Percentiles rank a stretch among this genome's conserved stretches.
These are phyloP conservation scores for Rousettus madagascariensis DNA, from an alignment of 2,797 vertebrate genomes.

Conservation along the genomic window DNA sequence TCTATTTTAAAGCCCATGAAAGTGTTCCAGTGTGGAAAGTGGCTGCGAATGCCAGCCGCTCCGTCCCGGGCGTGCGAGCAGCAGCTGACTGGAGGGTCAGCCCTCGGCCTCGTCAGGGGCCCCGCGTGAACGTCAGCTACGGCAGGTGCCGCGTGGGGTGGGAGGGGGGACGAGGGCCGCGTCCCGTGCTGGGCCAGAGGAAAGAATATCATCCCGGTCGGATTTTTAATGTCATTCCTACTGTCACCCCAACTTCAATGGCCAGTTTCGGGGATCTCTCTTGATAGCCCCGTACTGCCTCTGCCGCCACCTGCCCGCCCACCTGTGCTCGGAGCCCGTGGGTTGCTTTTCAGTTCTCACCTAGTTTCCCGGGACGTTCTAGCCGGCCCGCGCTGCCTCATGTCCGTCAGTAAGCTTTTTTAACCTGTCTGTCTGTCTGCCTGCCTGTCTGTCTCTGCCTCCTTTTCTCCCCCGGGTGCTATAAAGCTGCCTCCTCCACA, in stretches of 20 bases:
- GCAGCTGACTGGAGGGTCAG: background rate
- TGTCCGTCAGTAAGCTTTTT: background rate
- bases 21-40: background rate
- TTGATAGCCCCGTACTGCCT: background rate
- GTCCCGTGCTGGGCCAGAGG: background rate
- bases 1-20: background rate
- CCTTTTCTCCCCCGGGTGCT: background rate
- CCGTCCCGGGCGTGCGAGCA: background rate
- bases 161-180: background rate
- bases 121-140: background rate
- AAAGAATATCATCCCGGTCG: background rate
- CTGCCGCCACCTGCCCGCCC: background rate
- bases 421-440: background rate
- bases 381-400: no score
- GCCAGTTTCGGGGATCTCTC: background rate
- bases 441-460: no score
- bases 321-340: fast-evolving
- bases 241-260: background rate
- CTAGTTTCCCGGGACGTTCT: background rate
- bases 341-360: fast-evolving
- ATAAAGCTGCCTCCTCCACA: background rate
- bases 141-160: background rate
- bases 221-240: background rate
- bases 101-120: background rate
- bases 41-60: background rate